phyloP scores from a whole-genome alignment of 2,888 invertebrate genomes.

The Drosophila mimetica region DNA sequence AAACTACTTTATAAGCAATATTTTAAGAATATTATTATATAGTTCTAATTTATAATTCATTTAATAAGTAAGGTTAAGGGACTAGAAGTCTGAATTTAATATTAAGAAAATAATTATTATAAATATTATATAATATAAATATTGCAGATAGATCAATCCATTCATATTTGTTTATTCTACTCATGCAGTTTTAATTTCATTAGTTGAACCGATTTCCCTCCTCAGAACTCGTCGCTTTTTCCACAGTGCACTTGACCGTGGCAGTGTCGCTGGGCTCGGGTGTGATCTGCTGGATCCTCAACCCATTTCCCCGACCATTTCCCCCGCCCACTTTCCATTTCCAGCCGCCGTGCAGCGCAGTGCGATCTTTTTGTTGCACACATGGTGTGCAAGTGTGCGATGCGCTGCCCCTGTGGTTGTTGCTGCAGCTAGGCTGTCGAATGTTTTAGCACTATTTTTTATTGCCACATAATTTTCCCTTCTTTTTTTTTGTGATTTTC shows the following conservation, averaged over 20 bases:
- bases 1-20: too few relatives aligned
- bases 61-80: too few relatives aligned
- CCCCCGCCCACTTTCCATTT: slow-evolving; percentile 17
- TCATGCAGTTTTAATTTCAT: background rate
- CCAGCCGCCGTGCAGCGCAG: slow-evolving; percentile 11
- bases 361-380: slow-evolving; percentile 81
- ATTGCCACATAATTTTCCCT: slow-evolving; percentile 67
- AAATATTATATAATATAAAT: too few relatives aligned
- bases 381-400: slow-evolving; percentile 81
- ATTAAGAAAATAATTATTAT: too few relatives aligned
- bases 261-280: slow-evolving; percentile 48
- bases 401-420: slow-evolving; percentile 19
- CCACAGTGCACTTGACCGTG: slow-evolving; percentile 70
- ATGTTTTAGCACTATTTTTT: slow-evolving; percentile 81
- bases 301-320: slow-evolving; percentile 7
- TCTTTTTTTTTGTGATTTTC: slow-evolving; percentile 37
- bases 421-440: slow-evolving; percentile 67
- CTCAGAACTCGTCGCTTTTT: slow-evolving; percentile 21
- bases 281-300: slow-evolving; percentile 9
- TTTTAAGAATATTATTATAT: too few relatives aligned
- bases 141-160: too few relatives aligned
- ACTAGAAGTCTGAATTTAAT: too few relatives aligned
- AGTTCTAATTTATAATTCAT: too few relatives aligned
- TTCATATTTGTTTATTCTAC: too few relatives aligned
- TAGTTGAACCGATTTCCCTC: background rate